Base-by-base conservation (phyloP, 1,140 invertebrate species). In the Artemia franciscana region DNA sequence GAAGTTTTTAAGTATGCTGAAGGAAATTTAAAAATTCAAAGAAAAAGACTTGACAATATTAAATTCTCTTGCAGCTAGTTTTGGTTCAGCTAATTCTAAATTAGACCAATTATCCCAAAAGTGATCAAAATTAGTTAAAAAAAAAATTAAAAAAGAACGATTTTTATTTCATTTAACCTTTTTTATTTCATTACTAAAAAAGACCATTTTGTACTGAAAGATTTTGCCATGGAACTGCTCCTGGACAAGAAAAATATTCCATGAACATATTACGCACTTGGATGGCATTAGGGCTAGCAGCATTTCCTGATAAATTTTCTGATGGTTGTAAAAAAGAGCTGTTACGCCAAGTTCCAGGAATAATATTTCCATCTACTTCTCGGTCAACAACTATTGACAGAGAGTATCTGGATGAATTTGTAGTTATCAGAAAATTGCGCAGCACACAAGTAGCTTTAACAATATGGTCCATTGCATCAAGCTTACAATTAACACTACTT, bases 371-470 rank as follows among this genome's bases (percentile, higher is more conserved):
- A 39, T 39, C 30, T 39, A 39, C 30, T 39, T 39, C 30, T n/a
- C 30, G 7, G 30, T 39, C 30, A 7, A 39, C 30, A 39, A 39
- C 7, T 7, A n/a, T n/a, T n/a, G 7, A n/a, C 7, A 7, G 7
- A 7, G n/a, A 7, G n/a, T 39, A 39, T 39, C 30, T 39, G 7
- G 7, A 7, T n/a, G 7, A 7, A 39, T 39, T 39, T 39, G 7
- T 39, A 7, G n/a, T 39, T 39, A 39, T 39, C 30, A 62, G 25
- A 26, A 5, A 62, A 26, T 62, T 62, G 7, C 59, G 62, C 5
- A 62, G 26, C 2, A 3, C 4, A 60, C 62, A 62, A 9, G 24
- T 60, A 26, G 62, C 62, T n/a, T 60, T 59, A 4, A 62, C 26
- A 3, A 62, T 26, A 2, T n/a, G 5, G 23, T 26, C 24, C 3